Evolutionary conservation across 2,888 invertebrate species (phyloP).

Genomic region (Rhabditoides inermis): DNA sequence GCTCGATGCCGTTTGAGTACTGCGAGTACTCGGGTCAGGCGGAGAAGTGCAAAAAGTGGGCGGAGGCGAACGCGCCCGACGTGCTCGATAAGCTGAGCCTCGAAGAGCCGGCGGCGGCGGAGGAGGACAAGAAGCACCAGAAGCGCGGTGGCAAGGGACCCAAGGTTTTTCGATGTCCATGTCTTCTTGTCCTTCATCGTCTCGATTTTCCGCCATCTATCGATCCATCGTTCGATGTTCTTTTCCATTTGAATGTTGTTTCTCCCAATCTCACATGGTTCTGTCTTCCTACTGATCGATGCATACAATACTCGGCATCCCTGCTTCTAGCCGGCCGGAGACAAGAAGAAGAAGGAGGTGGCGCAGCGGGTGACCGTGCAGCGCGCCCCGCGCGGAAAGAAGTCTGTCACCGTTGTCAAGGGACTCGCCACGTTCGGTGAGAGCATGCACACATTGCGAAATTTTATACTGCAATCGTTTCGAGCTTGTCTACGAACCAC

Average conservation of each 20-base stretch:
- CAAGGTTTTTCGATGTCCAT: constrained; percentile 55
- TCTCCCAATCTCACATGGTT: too few relatives aligned
- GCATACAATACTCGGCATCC: background rate
- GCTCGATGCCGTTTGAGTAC: constrained; percentile 63
- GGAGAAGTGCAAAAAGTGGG: constrained; percentile 84
- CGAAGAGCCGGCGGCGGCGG: background rate
- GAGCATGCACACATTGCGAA: constrained; percentile 1
- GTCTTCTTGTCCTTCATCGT: too few relatives aligned
- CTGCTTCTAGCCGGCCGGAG: too few relatives aligned
- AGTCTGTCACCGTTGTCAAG: constrained; percentile 94
- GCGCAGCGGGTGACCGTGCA: constrained; percentile 60
- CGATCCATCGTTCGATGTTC: too few relatives aligned
- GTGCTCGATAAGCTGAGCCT: constrained; percentile 86
- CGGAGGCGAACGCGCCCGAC: constrained; percentile 83
- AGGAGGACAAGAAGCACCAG: constrained; percentile 63
- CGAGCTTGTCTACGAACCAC: too few relatives aligned
- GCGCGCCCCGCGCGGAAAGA: constrained; percentile 79
- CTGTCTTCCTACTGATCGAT: background rate
- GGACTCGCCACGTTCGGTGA: constrained; percentile 63
- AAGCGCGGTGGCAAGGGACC: constrained; percentile 88
- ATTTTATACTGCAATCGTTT: too few relatives aligned
- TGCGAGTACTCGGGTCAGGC: constrained; percentile 96
- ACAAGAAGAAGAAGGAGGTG: constrained; percentile 63
- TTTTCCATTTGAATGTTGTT: too few relatives aligned
- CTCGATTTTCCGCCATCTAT: too few relatives aligned